These are phyloP conservation scores for Papilio aristodemus DNA, from an alignment of 1,140 invertebrate species.

Conservation along the genomic window DNA sequence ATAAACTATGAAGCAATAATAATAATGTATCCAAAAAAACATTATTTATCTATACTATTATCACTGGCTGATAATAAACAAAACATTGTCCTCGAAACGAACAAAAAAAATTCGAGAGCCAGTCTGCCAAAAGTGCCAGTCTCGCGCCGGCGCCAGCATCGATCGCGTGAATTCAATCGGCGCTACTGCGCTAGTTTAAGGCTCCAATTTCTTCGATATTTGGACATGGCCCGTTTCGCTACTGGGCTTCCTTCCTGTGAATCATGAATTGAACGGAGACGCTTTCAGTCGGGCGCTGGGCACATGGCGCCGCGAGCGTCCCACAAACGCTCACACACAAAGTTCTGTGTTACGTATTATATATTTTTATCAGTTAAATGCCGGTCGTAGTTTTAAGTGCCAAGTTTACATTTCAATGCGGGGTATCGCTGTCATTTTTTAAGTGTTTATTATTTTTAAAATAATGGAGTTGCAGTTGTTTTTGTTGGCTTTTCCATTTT, in stretches of 20 bases:
- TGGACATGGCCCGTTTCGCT: conserved; percentile 71
- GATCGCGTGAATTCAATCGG: conserved; percentile 67
- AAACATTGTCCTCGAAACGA: conserved; percentile 34
- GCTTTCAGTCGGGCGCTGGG: conserved; percentile 54
- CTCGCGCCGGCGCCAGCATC: conserved; percentile 66
- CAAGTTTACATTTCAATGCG: conserved; percentile 39
- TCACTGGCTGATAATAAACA: conserved; percentile 40
- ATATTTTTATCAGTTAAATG: conserved; percentile 33
- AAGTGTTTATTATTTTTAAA: conserved; percentile 44
- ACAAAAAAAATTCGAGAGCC: conserved; percentile 45
- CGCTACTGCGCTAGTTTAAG: conserved; percentile 43
- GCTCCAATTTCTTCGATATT: conserved; percentile 57
- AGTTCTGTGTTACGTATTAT: conserved; percentile 20
- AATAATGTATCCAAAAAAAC: background rate
- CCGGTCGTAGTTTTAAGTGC: conserved; percentile 29
- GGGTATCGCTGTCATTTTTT: conserved; percentile 34
- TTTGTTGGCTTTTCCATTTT: conserved; percentile 58
- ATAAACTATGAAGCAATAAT: background rate
- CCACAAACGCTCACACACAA: conserved; percentile 35
- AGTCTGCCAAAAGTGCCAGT: conserved; percentile 60
- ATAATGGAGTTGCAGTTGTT: conserved; percentile 60
- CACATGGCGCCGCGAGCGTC: conserved; percentile 52
- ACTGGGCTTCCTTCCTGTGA: conserved; percentile 71
- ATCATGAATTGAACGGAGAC: conserved; percentile 59
- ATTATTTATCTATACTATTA: conserved; percentile 11